These are phyloP conservation scores for Tautogolabrus adspersus DNA, from an alignment of 2,113 vertebrate genomes.

Conservation along the genomic window DNA sequence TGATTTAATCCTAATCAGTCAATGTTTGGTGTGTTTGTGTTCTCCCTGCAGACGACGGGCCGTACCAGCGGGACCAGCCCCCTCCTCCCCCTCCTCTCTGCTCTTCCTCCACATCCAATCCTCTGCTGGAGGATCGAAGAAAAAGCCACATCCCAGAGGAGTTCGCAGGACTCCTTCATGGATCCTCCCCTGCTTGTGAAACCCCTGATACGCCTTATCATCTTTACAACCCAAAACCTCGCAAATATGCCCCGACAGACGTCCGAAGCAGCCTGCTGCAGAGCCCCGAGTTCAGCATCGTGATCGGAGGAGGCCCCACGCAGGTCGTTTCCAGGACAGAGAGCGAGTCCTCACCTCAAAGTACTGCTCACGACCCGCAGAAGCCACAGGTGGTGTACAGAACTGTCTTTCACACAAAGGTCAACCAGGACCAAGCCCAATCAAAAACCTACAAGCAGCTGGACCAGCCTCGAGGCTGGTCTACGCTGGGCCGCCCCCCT, in stretches of 20 bases:
- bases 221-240: constrained; percentile 87
- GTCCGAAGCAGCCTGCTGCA: constrained; percentile 79
- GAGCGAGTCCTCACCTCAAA: constrained; percentile 64
- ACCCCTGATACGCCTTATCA: constrained; percentile 93
- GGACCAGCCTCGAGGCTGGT: constrained; percentile 55
- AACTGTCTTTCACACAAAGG: constrained; percentile 93
- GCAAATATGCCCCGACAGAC: constrained; percentile 70
- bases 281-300: constrained; percentile 66
- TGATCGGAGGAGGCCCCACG: constrained; percentile 56
- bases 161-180: constrained; percentile 96
- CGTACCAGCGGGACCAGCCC: constrained; percentile 65
- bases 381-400: constrained; percentile 94
- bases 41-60: constrained; percentile 71
- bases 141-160: constrained; percentile 90
- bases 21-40: constrained; percentile 4
- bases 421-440: constrained; percentile 81
- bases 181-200: constrained; percentile 94
- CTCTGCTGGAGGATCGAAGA: constrained; percentile 83
- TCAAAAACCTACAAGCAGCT: constrained; percentile 37
- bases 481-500: constrained; percentile 38
- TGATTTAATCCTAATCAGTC: constrained; percentile 18
- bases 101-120: constrained; percentile 52
- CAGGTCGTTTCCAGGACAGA: constrained; percentile 50
- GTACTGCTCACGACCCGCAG: constrained; percentile 42
- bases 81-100: constrained; percentile 46